Base-by-base conservation (phyloP, 2,113 vertebrate genomes). In the Sturnus vulgaris region DNA sequence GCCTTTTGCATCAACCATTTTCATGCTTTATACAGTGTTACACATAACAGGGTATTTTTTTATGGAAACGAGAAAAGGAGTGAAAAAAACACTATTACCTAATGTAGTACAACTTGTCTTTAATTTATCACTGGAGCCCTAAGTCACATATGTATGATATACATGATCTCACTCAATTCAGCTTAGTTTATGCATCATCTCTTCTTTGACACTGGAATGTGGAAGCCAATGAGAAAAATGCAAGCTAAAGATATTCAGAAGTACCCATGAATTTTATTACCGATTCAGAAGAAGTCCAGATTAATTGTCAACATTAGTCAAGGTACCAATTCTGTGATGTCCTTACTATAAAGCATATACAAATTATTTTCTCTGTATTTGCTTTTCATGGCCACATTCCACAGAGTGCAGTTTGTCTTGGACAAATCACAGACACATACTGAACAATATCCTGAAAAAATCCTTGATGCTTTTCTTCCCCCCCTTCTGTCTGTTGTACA, bases 331-430 rank as follows among this genome's bases (percentile, higher is more conserved):
- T 82, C 27, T 64, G 24, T 27, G 27, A 22, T 13, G 15, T 60
- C 60, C 17, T 55, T 80, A 39, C 31, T 31, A 46, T 64, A 87
- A 89, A 37, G 13, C n/a, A 79, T 5, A 33, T 21, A 66, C 12
- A 78, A 52, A 70, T 64, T 10, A 87, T 89, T 81, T 94, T n/a
- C 55, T 89, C 59, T 7, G 4, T 70, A 63, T 21, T 73, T 90
- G 46, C 27, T 89, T 82, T 96, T 93, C 75, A 80, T 28, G 44
- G 83, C 11, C 52, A 75, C 44, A 60, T 56, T 82, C 89, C 39
- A 72, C 2, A 73, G 35, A 77, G 24, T 4, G 18, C 33, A 73
- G 64, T 85, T 92, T 92, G 22, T 64, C 79, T 66, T 10, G 18
- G 44, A 91, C 56, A 86, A 86, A 66, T 14, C 37, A 81, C 39